phyloP scores from a whole-genome alignment of 2,888 invertebrate species.

The Parnassius smintheus region DNA sequence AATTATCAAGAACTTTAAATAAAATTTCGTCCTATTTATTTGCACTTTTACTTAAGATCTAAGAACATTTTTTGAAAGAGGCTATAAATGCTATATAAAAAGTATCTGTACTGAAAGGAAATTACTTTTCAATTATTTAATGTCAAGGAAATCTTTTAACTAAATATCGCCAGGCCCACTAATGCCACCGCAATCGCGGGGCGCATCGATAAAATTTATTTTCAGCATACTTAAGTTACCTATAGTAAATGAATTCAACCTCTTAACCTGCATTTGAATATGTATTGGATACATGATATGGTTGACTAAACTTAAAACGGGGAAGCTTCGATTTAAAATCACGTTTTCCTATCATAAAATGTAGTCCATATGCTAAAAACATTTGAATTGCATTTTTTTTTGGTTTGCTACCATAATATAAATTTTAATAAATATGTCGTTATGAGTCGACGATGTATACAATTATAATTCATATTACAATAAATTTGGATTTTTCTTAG shows the following conservation, averaged over 20 bases:
- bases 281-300: conserved; percentile 25
- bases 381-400: too few species aligned
- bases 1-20: too few species aligned
- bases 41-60: too few species aligned
- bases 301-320: conserved; percentile 16
- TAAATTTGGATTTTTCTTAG: too few species aligned
- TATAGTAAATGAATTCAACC: conserved; percentile 23
- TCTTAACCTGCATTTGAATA: conserved; percentile 25
- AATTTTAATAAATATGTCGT: too few species aligned
- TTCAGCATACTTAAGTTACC: conserved; percentile 14
- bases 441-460: too few species aligned
- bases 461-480: too few species aligned
- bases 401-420: too few species aligned
- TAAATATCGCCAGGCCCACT: not conserved
- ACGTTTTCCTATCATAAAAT: not conserved
- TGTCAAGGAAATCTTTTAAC: not conserved
- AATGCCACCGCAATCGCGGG: conserved; percentile 8
- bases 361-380: not conserved
- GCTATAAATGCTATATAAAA: too few species aligned
- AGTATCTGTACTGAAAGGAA: too few species aligned
- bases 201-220: conserved; percentile 16
- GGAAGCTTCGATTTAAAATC: not conserved
- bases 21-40: too few species aligned
- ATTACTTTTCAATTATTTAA: conserved; percentile 1
- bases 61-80: too few species aligned